Percentiles rank a stretch among this genome's conserved stretches.
phyloP scores from a whole-genome alignment of 2,888 invertebrate species.

The Lithosia quadra region DNA sequence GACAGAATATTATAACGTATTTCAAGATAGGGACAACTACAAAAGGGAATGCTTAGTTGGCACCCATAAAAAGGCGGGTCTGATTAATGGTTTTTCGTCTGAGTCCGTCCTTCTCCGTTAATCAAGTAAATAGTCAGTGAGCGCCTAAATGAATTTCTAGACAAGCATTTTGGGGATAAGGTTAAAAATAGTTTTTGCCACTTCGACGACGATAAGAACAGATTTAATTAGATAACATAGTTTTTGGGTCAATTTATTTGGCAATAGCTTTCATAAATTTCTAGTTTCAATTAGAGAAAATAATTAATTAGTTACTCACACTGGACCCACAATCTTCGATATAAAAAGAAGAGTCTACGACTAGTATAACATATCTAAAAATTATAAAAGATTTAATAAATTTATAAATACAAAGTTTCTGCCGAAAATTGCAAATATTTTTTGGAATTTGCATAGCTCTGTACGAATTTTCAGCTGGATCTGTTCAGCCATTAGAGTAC shows the following conservation, averaged over 20 bases:
- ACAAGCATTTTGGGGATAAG: constrained; percentile 10
- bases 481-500: no score
- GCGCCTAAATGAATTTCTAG: constrained; percentile 36
- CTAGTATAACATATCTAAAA: no score
- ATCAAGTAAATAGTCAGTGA: constrained; percentile 40
- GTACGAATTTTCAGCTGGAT: no score
- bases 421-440: no score
- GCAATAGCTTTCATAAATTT: background rate
- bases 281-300: background rate
- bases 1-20: constrained; percentile 34
- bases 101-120: constrained; percentile 32
- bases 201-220: background rate
- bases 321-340: background rate
- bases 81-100: constrained; percentile 49
- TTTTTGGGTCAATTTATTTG: background rate
- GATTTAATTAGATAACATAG: background rate
- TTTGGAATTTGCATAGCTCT: no score
- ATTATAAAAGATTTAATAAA: no score
- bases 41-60: constrained; percentile 41
- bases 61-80: constrained; percentile 39
- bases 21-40: constrained; percentile 34
- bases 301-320: background rate
- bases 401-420: no score
- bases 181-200: constrained; percentile 13
- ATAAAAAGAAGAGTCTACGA: no score